Evolutionary conservation across 2,113 vertebrate species (phyloP).

Genomic region (Mohoua ochrocephala): DNA sequence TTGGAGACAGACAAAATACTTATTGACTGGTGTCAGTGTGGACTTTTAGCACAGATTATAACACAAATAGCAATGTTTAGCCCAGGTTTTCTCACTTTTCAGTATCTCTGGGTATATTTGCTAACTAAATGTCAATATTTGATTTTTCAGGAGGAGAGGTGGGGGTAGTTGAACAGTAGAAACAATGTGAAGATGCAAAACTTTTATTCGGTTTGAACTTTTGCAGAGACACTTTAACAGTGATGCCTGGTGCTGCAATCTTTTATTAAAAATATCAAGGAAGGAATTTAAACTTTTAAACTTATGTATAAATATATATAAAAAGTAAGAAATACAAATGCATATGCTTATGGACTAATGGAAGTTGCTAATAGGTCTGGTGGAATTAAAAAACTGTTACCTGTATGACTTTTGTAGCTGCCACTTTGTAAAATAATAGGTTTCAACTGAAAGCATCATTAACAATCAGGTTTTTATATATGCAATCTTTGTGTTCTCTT

Average conservation of each 20-base stretch:
- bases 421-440: background rate
- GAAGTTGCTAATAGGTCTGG: background rate
- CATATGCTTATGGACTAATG: background rate
- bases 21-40: background rate
- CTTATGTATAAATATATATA: background rate
- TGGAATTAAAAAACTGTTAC: background rate
- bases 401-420: background rate
- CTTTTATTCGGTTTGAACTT: background rate
- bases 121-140: background rate
- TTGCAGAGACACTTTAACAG: background rate
- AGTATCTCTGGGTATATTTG: background rate
- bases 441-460: background rate
- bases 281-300: background rate
- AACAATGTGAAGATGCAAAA: background rate
- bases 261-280: background rate
- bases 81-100: background rate
- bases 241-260: background rate
- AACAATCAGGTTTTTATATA: background rate
- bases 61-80: background rate
- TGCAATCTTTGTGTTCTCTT: slow-evolving; percentile 45
- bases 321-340: background rate
- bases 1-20: background rate
- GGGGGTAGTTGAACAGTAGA: background rate
- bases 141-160: background rate
- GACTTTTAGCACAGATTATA: background rate